Base-by-base conservation (phyloP, 2,113 vertebrate species). In the Noturus placidus region DNA sequence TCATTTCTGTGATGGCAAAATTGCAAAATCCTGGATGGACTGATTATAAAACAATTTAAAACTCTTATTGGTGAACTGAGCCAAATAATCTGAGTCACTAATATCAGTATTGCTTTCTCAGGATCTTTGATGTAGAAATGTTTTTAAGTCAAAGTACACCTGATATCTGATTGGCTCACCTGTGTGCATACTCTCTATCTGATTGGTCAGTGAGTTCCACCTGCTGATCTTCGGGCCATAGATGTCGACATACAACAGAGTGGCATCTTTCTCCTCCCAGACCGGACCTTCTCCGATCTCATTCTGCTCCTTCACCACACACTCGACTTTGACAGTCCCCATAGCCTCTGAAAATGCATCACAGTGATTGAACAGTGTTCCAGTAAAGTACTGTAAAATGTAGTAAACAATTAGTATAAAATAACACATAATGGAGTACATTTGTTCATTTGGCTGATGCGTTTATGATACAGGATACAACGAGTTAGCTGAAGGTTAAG, bases 201-300 rank as follows among this genome's bases (percentile, higher is more conserved):
- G 89, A 65, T 94, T 86, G 74, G 92, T 96, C 59, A 79, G 4
- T 0, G 96, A 83, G 92, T 94, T 95, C 97, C 97, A 99, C 52
- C 94, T 95, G 91, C 95, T 96, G 90, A 99, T 93, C 86, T 93
- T 97, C 76, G 91, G 92, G 0, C 96, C 96, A 0, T 84, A 78
- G 82, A 99, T 97, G 85, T 99, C 98, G 22, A 99, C 97, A 15
- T 89, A 99, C 0, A 99, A 89, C 4, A 99, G 94, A 1, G 92
- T 94, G 22, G 91, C 91, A 5, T 96, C 94, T 5, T 93, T 93
- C 90, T 97, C 97, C 76, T 99, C 97, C 98, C 98, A 99, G 46
- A 99, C 90, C 0, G 98, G 98, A 30, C 97, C 96, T 91, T 99
- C 98, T 22, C 96, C 97, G 19, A 98, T 76, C 84, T 90, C 15